phyloP scores from a whole-genome alignment of 1,140 invertebrate genomes.

The Atta colombica region DNA sequence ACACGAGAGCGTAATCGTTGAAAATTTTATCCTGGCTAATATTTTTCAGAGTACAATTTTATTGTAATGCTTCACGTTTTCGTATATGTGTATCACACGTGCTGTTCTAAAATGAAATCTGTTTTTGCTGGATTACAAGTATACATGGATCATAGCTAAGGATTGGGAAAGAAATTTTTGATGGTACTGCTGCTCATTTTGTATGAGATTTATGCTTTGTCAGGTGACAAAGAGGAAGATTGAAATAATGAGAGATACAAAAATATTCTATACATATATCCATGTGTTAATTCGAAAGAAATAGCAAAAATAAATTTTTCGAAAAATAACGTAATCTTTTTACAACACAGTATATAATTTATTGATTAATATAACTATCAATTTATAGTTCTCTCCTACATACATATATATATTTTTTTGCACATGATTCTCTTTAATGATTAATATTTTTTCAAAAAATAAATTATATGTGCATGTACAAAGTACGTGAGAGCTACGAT shows the following conservation, averaged over 20 bases:
- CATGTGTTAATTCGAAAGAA: not conserved
- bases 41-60: constrained; percentile 60
- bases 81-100: constrained; percentile 57
- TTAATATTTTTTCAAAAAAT: constrained; percentile 25
- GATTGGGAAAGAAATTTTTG: constrained; percentile 42
- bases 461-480: not conserved
- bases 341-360: not conserved
- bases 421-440: not conserved
- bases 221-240: constrained; percentile 72
- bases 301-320: constrained; percentile 29
- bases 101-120: constrained; percentile 54
- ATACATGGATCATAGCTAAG: constrained; percentile 50
- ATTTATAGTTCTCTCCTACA: not conserved
- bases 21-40: constrained; percentile 59
- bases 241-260: constrained; percentile 69
- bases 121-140: constrained; percentile 41
- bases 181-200: constrained; percentile 52
- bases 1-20: constrained; percentile 67
- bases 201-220: constrained; percentile 63
- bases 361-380: constrained; percentile 29
- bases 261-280: constrained; percentile 25
- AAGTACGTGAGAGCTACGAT: not conserved
- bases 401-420: constrained; percentile 1
- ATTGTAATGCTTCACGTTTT: constrained; percentile 66
- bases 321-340: constrained; percentile 16